These are phyloP conservation scores for Leptogaster cylindrica DNA, from an alignment of 2,888 invertebrate genomes.

Conservation along the genomic window DNA sequence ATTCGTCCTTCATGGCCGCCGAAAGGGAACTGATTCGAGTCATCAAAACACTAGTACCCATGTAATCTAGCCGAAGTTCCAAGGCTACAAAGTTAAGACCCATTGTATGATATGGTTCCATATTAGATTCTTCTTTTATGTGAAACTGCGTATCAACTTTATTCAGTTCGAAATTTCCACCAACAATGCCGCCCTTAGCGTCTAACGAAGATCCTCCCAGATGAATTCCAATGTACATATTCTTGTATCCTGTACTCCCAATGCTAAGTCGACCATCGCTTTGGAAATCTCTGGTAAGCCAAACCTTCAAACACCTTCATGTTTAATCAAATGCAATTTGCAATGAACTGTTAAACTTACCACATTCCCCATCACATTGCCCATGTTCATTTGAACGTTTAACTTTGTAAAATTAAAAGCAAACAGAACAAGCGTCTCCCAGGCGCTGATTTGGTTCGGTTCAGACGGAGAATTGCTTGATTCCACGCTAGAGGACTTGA, in stretches of 20 bases:
- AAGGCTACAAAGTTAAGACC: conserved; percentile 82
- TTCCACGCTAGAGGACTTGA: conserved; percentile 67
- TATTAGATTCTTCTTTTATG: conserved; percentile 87
- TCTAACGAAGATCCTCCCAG: conserved; percentile 90
- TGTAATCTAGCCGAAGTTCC: conserved; percentile 93
- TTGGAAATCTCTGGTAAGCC: conserved; percentile 91
- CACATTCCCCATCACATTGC: conserved; percentile 99
- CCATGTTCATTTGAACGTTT: conserved; percentile 99
- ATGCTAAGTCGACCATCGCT: conserved; percentile 91
- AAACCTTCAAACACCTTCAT: conserved; percentile 62
- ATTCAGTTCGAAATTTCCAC: conserved; percentile 91
- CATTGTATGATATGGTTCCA: conserved; percentile 87
- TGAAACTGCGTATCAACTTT: conserved; percentile 88
- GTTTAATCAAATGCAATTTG: background rate
- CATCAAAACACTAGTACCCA: conserved; percentile 96
- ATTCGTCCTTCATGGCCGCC: conserved; percentile 84
- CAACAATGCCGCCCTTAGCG: conserved; percentile 97
- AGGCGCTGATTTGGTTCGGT: conserved; percentile 74
- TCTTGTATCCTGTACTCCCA: conserved; percentile 92
- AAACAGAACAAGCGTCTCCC: conserved; percentile 96
- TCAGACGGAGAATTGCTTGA: conserved; percentile 67
- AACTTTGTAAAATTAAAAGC: conserved; percentile 95
- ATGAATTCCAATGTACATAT: conserved; percentile 87
- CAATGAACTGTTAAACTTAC: conserved; percentile 62
- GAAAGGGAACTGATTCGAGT: conserved; percentile 83